Evolutionary conservation across 2,113 vertebrate genomes (phyloP), one percentile per base, ranked within the genome.

Genomic region (Sylvilagus bachmani): DNA sequence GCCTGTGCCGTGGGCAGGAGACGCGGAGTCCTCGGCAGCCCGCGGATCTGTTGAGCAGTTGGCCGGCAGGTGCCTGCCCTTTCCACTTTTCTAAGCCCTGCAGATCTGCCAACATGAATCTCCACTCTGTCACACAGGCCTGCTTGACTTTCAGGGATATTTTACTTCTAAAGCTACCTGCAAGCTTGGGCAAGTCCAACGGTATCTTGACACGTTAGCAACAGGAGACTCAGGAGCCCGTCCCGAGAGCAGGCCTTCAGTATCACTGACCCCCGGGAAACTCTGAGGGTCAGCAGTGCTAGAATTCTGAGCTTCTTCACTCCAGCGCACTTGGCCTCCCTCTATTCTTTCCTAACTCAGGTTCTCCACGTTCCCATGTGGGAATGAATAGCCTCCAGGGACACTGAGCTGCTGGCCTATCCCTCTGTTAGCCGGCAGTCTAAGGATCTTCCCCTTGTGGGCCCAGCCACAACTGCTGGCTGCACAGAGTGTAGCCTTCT

Each of bases 101-200:
- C 8, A 83, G 67, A 36, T 31, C 31, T 64, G 66, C 53, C 61
- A n/a, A 44, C 7, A 1, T 14, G 55, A 69, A 6, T 67, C 24
- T 53, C 27, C 85, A 49, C 22, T 62, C 25, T 87, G 49, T 69
- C 62, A 81, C 85, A 61, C 38, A n/a, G 58, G 33, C 2, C 55
- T 67, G 90, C 14, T 61, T 4, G 21, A n/a, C 75, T 85, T 95
- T 79, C 67, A 90, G 74, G 12, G 61, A 67, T 9, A 71, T 73
- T 78, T 91, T 69, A 66, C 69, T 90, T 95, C 53, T 89, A 70
- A 97, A 92, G 33, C 78, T 55, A 31, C 29, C 11, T 49, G 62
- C 85, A 77, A 67, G 24, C 58, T 80, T 51, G 58, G 27, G 71
- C 33, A 84, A 51, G 31, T 51, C 51, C 24, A 44, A 12, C 31